Evolutionary conservation across 1,140 invertebrate species (phyloP), one percentile per base, ranked within the genome.

Genomic region (Drosophila mayri): DNA sequence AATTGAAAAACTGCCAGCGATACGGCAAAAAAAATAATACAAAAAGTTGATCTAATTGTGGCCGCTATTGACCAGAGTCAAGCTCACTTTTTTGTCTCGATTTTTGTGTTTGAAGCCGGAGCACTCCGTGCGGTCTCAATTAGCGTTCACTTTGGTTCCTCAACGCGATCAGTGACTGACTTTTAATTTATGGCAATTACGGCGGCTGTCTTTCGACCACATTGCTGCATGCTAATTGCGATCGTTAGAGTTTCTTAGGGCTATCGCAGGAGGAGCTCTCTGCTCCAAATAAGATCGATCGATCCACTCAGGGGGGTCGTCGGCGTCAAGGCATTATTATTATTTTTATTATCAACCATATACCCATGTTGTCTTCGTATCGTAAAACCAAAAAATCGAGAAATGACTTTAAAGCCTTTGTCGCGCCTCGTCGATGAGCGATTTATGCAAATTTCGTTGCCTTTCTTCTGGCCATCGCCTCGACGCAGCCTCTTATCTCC

Each of bases 101-200:
- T 43, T 65, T 25, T 43, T 50, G 49, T 50, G 25, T 25, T 41
- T 76, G 6, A 3, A 9, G 61, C 30, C 8, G 16, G 22, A 20
- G 57, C 41, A 41, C 49, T 49, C 73, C 78, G 77, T 85, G 81
- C 60, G 63, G 75, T 76, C 83, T 64, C 84, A 83, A 87, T 87
- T 87, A 88, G 59, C 65, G 59, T 61, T 72, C 18, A 65, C 40
- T 73, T 55, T 59, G 68, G 65, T 25, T 40, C 37, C 50, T 47
- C 64, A 11, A 44, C 67, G 18, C 67, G 67, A 35, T 7, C 38
- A 71, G 49, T 71, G 70, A 37, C 66, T 60, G 74, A 67, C 54
- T 57, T 87, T 87, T 81, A 88, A 88, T 90, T 88, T 90, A 90
- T 88, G 77, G 64, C 80, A 81, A 81, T 88, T 88, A 80, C 76